A percentile compares a stretch with the other conserved stretches of the same genome.
Conservation (phyloP, 1,140 invertebrate species). For the Atta colombica region DNA sequence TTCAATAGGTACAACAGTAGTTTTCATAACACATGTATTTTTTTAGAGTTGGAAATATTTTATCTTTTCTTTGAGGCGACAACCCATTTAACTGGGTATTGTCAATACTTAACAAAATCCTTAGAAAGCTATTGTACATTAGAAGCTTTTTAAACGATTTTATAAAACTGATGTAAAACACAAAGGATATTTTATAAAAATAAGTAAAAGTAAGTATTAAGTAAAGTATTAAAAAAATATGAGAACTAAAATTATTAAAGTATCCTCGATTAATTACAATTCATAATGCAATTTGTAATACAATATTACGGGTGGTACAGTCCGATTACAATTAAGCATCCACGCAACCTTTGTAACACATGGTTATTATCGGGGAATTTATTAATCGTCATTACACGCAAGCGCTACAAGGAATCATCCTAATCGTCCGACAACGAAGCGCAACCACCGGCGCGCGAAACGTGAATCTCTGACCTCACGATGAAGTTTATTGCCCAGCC, state of each 20-base stretch:
- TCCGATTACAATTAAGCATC: conserved; percentile 34
- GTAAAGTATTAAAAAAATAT: background rate
- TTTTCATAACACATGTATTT: background rate
- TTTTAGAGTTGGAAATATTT: background rate
- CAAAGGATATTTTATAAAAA: background rate
- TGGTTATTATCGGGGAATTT: conserved; percentile 41
- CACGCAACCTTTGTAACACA: conserved; percentile 20
- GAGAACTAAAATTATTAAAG: background rate
- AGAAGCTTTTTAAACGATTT: background rate
- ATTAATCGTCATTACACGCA: conserved; percentile 49
- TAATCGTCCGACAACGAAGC: conserved; percentile 27
- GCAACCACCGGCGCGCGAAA: background rate
- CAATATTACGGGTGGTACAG: background rate
- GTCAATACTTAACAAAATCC: background rate
- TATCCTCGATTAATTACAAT: background rate
- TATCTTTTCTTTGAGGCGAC: background rate
- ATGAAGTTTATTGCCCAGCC: conserved; percentile 44
- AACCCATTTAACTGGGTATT: background rate
- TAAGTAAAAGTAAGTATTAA: background rate
- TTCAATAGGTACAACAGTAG: background rate
- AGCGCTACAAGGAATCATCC: conserved; percentile 32
- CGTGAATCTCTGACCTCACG: conserved; percentile 42
- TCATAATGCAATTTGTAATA: background rate
- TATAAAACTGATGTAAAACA: background rate
- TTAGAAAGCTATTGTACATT: background rate